Percentiles rank a stretch among this genome's conserved stretches.
These are phyloP conservation scores for Chesias legatella DNA, from an alignment of 2,888 invertebrate genomes.

Conservation along the genomic window DNA sequence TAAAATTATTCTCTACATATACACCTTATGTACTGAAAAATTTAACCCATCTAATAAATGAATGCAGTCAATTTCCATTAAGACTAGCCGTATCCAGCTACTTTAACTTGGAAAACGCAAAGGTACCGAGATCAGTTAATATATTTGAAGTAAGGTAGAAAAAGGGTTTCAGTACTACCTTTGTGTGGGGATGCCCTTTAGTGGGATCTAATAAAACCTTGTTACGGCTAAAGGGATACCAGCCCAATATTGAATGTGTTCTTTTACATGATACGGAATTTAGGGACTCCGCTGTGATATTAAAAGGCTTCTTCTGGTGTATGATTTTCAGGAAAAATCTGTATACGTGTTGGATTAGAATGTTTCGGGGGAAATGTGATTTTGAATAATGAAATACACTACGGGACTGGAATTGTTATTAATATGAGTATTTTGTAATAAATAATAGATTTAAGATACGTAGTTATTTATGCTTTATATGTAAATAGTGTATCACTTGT, in stretches of 20 bases:
- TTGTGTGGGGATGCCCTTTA: slow-evolving; percentile 79
- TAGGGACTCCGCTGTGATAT: slow-evolving; percentile 76
- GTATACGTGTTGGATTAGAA: background rate
- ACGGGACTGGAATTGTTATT: too few relatives aligned
- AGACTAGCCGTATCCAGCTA: slow-evolving; percentile 41
- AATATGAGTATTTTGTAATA: too few relatives aligned
- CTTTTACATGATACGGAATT: slow-evolving; percentile 80
- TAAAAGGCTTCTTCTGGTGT: slow-evolving; percentile 71
- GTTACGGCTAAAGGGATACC: slow-evolving; percentile 80
- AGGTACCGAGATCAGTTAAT: slow-evolving; percentile 78
- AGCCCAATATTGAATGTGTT: slow-evolving; percentile 80
- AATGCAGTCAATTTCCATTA: too few relatives aligned
- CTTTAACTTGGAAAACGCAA: slow-evolving; percentile 33
- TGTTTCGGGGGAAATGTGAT: too few relatives aligned
- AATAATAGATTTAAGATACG: too few relatives aligned
- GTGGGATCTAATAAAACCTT: slow-evolving; percentile 81
- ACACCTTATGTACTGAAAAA: too few relatives aligned
- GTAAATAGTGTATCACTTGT: too few relatives aligned
- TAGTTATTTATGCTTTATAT: too few relatives aligned
- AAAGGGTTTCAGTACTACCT: slow-evolving; percentile 78
- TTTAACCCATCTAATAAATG: too few relatives aligned
- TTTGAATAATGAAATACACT: too few relatives aligned
- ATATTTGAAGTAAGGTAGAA: slow-evolving; percentile 80
- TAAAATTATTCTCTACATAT: too few relatives aligned
- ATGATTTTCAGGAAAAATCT: slow-evolving; percentile 18